phyloP scores from a whole-genome alignment of 2,888 invertebrate genomes.

The Orchesellides sinensis region DNA sequence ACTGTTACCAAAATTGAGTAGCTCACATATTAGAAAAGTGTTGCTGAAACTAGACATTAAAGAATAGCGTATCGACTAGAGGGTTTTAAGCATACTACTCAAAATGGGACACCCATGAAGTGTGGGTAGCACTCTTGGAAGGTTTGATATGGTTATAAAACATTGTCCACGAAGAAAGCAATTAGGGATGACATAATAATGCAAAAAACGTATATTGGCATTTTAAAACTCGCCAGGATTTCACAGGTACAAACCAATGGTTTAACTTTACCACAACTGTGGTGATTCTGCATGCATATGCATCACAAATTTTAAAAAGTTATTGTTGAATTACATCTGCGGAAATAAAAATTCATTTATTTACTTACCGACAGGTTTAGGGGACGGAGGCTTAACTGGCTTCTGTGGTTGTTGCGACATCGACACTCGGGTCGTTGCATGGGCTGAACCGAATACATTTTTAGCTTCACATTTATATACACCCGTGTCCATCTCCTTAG shows the following conservation, averaged over 20 bases:
- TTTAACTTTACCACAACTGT: too few relatives aligned
- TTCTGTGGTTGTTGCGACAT: conserved; percentile 51
- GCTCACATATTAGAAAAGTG: too few relatives aligned
- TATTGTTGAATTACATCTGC: too few relatives aligned
- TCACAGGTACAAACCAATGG: too few relatives aligned
- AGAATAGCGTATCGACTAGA: too few relatives aligned
- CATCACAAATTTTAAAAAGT: background rate
- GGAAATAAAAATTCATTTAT: too few relatives aligned
- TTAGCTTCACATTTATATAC: conserved; percentile 74
- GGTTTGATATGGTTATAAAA: background rate
- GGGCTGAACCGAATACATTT: conserved; percentile 73
- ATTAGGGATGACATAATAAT: conserved; percentile 10
- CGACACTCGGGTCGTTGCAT: conserved; percentile 71
- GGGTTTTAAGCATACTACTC: too few relatives aligned
- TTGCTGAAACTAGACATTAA: too few relatives aligned
- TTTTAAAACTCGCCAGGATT: background rate
- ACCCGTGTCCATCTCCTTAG: conserved; percentile 73
- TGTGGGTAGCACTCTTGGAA: background rate
- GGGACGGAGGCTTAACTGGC: conserved; percentile 53
- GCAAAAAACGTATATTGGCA: too few relatives aligned
- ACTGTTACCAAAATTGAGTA: too few relatives aligned
- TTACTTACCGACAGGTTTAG: conserved; percentile 71
- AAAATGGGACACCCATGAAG: conserved; percentile 8
- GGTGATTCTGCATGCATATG: too few relatives aligned
- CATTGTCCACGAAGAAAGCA: background rate